Evolutionary conservation across 2,797 vertebrate genomes (phyloP), one percentile per base, ranked within the genome.

Genomic region (Ataeniobius toweri): DNA sequence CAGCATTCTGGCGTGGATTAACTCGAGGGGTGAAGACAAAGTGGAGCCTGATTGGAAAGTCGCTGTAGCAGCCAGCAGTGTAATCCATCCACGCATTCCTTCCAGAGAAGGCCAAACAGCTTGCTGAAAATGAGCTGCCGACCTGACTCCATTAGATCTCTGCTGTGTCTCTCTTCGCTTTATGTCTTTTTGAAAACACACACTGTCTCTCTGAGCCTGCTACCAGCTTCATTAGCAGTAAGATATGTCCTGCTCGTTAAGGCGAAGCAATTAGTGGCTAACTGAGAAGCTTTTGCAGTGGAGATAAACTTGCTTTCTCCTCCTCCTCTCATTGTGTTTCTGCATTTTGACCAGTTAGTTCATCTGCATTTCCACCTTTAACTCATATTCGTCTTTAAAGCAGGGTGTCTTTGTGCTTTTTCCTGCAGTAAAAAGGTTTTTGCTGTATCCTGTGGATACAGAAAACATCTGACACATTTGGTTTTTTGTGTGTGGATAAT

Each of bases 61-160:
- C 16, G 1, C 74, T 78, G 85, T 80, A 55, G 86, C 91, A 84
- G 93, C 93, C 91, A 93, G 90, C 88, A 86, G 86, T 82, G 91
- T 91, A 93, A 94, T 91, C 91, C 91, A 92, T 91, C 90, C 89
- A 85, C 71, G 20, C 89, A 93, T 94, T 93, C 93, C 91, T 94
- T 94, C 93, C 91, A 93, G 88, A 89, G 89, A 91, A 91, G 92
- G 85, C 89, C 91, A 91, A 92, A 85, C 90, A 91, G 90, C 90
- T 82, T 77, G 79, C 81, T 91, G 91, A 91, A 91, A 90, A 90
- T 85, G 90, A 93, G 91, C 91, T 80, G 82, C 74, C 69, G 87
- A 77, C 80, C 80, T 65, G 81, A 88, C 88, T 90, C 84, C 86
- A 87, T 88, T 88, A 86, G 77, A 86, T 88, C 90, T 80, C 79